Evolutionary conservation across 2,888 invertebrate genomes (phyloP), one percentile per base, ranked within the genome.

Genomic region (Plagiodera versicolora): DNA sequence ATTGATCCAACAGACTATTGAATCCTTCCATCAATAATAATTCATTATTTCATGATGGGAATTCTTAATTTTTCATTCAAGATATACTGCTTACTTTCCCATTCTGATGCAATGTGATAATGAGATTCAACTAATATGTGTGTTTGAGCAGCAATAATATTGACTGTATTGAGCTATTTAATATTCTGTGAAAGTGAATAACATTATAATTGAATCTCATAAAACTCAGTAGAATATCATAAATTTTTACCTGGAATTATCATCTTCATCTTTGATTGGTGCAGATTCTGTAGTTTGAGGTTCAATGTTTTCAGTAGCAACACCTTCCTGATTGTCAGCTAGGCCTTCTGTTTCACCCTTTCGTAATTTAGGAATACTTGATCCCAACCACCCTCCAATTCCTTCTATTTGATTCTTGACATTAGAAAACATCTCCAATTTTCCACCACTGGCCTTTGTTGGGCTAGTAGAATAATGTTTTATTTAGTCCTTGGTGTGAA

Each of bases 381-480:
- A 89, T 45, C 82, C 81, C 50, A 92, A 89, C 49, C 89, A 87
- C 62, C 90, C 89, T 60, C 93, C 85, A 88, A 93, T 93, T 46
- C 92, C 92, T n/a, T 88, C 88, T 86, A 92, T 89, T 81, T 91
- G 90, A 60, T 87, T 89, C 83, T 93, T 93, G 61, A 93, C 93
- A 74, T 92, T 93, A 70, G 91, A 90, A 77, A 94, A 86, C 85
- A 94, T 89, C 75, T 93, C 93, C 75, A 90, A 78, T 76, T 90
- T 89, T 78, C 89, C 69, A 44, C 71, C 71, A 49, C 60, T 58
- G 52, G 82, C 85, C 81, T 90, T 89, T 63, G 89, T 89, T 24
- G 90, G 89, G 76, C 90, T 90, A 16, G 14, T 53, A 83, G 64
- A 62, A 50, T 10, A 30, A 30, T 47, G n/a, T 47, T 19, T 20